Evolutionary conservation across 1,140 invertebrate species (phyloP).

Genomic region (Acyrthosiphon pisum): DNA sequence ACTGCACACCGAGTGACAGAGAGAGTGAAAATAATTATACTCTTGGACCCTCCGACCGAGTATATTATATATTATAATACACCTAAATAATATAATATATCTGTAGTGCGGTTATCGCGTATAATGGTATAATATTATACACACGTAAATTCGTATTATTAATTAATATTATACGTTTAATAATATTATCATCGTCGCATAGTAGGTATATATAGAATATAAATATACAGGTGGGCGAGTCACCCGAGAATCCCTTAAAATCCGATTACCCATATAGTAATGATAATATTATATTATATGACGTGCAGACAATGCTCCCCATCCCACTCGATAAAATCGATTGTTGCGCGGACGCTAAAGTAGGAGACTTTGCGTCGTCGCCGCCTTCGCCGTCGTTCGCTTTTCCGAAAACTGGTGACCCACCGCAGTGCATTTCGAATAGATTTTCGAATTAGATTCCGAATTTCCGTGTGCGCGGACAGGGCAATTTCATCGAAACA

Average conservation of each 20-base stretch:
- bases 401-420: neutral
- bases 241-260: neutral
- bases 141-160: neutral
- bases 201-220: neutral
- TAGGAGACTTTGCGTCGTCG: neutral
- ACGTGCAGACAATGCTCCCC: neutral
- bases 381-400: neutral
- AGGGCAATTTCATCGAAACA: neutral
- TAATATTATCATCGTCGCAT: neutral
- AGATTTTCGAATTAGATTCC: neutral
- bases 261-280: neutral
- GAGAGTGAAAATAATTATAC: constrained; percentile 2
- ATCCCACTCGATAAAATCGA: neutral
- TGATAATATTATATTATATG: neutral
- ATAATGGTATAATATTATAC: neutral
- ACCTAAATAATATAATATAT: neutral
- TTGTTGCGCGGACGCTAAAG: neutral
- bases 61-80: neutral
- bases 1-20: neutral
- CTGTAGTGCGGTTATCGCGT: neutral
- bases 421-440: neutral
- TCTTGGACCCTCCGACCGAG: neutral
- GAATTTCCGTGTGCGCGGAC: neutral
- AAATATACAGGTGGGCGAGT: neutral
- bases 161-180: neutral